These are phyloP conservation scores for Bungarus multicinctus DNA, from an alignment of 2,113 vertebrate species.

Conservation along the genomic window DNA sequence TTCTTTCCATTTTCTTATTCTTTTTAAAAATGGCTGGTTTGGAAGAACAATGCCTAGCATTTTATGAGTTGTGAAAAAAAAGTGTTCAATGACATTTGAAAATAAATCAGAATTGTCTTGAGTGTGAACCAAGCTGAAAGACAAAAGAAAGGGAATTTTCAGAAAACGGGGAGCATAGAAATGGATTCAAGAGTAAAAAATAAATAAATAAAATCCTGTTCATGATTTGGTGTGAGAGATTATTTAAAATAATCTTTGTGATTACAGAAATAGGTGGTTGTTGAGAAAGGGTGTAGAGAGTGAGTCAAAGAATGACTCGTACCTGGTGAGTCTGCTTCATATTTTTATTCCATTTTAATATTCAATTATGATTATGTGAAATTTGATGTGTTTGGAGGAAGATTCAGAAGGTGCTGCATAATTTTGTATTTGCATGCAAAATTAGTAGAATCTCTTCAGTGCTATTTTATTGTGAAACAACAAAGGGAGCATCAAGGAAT, in stretches of 20 bases:
- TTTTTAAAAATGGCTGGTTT: background rate
- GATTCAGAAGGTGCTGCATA: background rate
- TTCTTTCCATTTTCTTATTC: background rate
- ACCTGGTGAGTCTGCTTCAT: background rate
- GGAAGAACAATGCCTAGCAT: constrained; percentile 14
- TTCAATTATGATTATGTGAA: background rate
- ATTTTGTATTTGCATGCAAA: background rate
- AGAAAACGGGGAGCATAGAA: background rate
- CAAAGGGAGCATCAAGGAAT: background rate
- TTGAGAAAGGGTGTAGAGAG: background rate
- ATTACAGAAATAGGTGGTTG: background rate
- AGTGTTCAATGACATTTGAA: background rate
- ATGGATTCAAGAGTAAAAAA: background rate
- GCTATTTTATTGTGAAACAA: background rate
- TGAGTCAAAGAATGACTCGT: background rate
- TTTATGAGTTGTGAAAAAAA: background rate
- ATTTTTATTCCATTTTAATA: background rate
- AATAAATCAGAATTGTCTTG: constrained; percentile 5
- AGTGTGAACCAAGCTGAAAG: background rate
- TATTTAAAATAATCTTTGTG: background rate
- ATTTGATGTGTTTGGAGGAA: background rate
- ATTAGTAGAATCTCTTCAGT: background rate
- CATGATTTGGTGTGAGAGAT: background rate
- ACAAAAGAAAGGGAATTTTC: background rate
- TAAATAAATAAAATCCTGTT: constrained; percentile 19